These are phyloP conservation scores for Beris morrisii DNA, from an alignment of 2,888 invertebrate genomes.

Conservation along the genomic window DNA sequence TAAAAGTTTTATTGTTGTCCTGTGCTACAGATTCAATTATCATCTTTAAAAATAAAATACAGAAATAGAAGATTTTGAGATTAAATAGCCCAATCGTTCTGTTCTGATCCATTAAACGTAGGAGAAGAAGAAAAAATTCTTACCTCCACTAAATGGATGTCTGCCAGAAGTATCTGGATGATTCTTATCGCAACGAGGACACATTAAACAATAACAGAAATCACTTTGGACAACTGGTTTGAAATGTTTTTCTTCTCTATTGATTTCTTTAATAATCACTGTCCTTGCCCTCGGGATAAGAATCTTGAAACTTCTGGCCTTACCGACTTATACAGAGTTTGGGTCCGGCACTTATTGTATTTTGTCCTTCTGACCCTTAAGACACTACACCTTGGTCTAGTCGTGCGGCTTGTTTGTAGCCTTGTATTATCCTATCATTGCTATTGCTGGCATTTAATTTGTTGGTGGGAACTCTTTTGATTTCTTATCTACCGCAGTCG, in stretches of 20 bases:
- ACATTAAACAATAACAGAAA: slow-evolving; percentile 17
- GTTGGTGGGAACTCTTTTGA: slow-evolving; percentile 26
- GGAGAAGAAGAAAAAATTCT: no score
- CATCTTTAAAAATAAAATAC: no score
- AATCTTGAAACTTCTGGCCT: slow-evolving; percentile 29
- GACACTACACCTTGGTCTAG: no score
- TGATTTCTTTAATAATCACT: slow-evolving; percentile 29
- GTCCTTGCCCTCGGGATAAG: slow-evolving; percentile 19
- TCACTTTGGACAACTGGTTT: slow-evolving; percentile 7
- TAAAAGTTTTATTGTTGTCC: no score
- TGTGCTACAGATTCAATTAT: no score
- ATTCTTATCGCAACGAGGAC: slow-evolving; percentile 17
- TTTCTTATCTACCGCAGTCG: slow-evolving; percentile 26
- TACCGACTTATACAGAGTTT: background rate
- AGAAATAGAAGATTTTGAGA: no score
- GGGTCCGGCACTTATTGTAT: no score
- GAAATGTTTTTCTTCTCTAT: slow-evolving; percentile 23
- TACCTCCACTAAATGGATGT: no score
- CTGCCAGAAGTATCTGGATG: background rate
- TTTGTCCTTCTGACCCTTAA: no score
- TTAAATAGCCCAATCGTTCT: no score
- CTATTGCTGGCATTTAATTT: background rate
- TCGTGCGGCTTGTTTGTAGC: background rate
- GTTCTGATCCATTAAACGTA: no score
- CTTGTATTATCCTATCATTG: background rate